Percentiles rank a stretch among this genome's conserved stretches.
Evolutionary conservation across 2,888 invertebrate genomes (phyloP).

Genomic region (Piscicola geometra): DNA sequence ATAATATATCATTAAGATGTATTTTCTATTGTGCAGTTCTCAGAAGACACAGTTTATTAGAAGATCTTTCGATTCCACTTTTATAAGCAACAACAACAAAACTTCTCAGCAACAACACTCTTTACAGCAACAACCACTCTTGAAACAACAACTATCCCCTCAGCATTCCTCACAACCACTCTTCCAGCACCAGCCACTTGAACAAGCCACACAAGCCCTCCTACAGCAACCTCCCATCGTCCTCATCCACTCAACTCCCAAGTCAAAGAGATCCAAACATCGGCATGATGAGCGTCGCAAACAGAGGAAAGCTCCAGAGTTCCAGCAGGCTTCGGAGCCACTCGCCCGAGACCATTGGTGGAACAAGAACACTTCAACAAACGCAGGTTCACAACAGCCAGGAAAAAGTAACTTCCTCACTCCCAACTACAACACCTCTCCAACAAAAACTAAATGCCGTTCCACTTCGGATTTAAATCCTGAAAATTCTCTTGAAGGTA

Average conservation of each 20-base stretch:
- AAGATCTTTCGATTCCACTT: constrained; percentile 2
- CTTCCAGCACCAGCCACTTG: too few species aligned
- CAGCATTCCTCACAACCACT: too few species aligned
- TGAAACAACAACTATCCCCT: background rate
- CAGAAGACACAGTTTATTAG: background rate
- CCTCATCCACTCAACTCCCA: background rate
- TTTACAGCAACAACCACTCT: too few species aligned
- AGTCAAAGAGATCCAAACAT: background rate
- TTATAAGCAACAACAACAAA: too few species aligned
- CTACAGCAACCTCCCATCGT: constrained; percentile 2
- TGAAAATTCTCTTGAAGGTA: background rate
- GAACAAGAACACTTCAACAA: background rate
- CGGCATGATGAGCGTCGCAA: background rate
- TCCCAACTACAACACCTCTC: background rate
- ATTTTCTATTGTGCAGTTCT: background rate
- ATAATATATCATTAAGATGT: too few species aligned
- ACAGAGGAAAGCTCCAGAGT: background rate
- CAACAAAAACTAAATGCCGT: background rate
- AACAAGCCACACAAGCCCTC: too few species aligned
- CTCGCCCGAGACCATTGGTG: background rate
- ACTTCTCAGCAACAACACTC: too few species aligned
- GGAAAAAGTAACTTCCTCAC: background rate
- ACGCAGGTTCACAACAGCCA: background rate
- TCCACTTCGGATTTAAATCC: constrained; percentile 2
- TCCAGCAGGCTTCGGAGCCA: background rate